Percentiles rank a stretch among this genome's conserved stretches.
phyloP scores from a whole-genome alignment of 2,888 invertebrate species.

The Leucophenga montana region DNA sequence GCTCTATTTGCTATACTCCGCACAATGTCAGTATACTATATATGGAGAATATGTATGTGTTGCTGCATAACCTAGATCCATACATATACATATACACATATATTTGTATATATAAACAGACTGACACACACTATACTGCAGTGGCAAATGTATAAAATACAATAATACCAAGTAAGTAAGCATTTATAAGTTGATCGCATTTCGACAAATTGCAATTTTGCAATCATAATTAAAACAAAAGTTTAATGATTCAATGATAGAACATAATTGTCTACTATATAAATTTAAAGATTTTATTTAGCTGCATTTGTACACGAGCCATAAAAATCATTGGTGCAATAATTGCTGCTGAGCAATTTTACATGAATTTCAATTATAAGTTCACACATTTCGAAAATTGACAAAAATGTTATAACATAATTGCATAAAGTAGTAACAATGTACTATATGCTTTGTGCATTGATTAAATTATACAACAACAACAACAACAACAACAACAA shows the following conservation, averaged over 20 bases:
- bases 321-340: not conserved
- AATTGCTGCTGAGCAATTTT: not conserved
- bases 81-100: no score
- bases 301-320: not conserved
- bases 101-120: no score
- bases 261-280: no score
- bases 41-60: no score
- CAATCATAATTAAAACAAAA: conserved; percentile 20
- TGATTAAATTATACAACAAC: no score
- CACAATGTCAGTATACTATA: no score
- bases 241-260: no score
- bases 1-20: no score
- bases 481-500: no score
- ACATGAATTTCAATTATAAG: not conserved
- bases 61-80: no score
- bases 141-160: not conserved
- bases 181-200: conserved; percentile 18
- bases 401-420: conserved; percentile 7
- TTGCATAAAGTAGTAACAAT: not conserved
- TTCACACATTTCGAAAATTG: not conserved
- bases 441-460: not conserved
- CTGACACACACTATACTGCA: not conserved
- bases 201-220: conserved; percentile 19
- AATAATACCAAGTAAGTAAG: conserved; percentile 17
- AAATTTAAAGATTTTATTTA: not conserved